phyloP scores from a whole-genome alignment of 1,140 invertebrate species.

The Leucophenga varia region DNA sequence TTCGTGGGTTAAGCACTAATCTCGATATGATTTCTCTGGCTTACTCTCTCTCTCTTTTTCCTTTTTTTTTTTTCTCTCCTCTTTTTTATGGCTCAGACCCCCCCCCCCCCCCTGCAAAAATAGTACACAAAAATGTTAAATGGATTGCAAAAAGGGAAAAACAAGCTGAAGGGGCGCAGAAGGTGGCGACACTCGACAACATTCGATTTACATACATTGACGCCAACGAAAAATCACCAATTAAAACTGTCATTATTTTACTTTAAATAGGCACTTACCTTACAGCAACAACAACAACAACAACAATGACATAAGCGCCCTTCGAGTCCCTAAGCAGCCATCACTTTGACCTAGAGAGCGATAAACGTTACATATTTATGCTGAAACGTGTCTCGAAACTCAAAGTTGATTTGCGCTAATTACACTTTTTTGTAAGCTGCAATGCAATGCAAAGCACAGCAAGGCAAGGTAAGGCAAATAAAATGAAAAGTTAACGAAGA shows the following conservation, averaged over 20 bases:
- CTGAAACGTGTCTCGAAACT: conserved; percentile 41
- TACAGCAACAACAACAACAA: neutral
- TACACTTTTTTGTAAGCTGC: conserved; percentile 53
- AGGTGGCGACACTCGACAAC: neutral
- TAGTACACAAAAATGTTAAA: too few species aligned
- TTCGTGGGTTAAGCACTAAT: too few species aligned
- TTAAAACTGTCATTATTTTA: conserved; percentile 52
- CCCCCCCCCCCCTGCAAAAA: conserved; percentile 21
- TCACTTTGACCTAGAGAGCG: too few species aligned
- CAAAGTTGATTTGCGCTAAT: conserved; percentile 47
- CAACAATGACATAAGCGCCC: too few species aligned
- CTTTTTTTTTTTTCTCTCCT: too few species aligned
- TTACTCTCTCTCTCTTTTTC: too few species aligned
- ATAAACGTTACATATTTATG: conserved; percentile 28
- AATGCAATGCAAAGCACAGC: too few species aligned
- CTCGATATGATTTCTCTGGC: too few species aligned
- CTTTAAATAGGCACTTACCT: conserved; percentile 30
- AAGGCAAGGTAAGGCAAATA: too few species aligned
- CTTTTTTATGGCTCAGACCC: too few species aligned
- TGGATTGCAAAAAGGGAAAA: neutral
- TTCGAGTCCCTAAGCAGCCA: too few species aligned
- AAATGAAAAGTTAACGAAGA: too few species aligned
- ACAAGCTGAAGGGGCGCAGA: neutral
- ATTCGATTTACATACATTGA: conserved; percentile 28
- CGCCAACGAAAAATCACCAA: conserved; percentile 45